These are phyloP conservation scores for Amphiduros pacificus DNA, from an alignment of 2,888 invertebrate genomes.

Conservation along the genomic window DNA sequence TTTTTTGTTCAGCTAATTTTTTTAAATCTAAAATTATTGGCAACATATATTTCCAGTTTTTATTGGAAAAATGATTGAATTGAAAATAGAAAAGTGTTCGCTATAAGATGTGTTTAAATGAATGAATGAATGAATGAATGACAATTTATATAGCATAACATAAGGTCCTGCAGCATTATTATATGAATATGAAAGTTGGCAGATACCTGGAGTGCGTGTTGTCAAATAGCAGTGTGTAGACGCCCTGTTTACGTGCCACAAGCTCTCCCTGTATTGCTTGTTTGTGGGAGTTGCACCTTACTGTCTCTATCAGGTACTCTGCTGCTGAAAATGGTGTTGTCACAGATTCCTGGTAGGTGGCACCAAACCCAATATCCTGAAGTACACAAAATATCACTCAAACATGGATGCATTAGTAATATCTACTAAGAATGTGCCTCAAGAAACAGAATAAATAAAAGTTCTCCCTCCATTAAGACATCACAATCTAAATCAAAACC, in stretches of 20 bases:
- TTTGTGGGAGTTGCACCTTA: constrained; percentile 53
- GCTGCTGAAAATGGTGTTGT: constrained; percentile 29
- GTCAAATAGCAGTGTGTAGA: constrained; percentile 55
- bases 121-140: no score
- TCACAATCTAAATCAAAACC: no score
- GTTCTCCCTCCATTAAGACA: no score
- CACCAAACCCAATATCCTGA: constrained; percentile 53
- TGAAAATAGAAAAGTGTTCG: no score
- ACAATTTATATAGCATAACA: no score
- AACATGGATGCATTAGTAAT: not conserved
- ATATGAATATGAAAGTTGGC: no score
- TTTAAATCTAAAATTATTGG: not conserved
- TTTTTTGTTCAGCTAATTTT: no score
- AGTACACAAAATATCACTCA: not conserved
- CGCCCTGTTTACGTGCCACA: constrained; percentile 46
- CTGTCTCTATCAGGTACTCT: constrained; percentile 43
- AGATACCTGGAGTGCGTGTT: constrained; percentile 52
- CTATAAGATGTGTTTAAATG: not conserved
- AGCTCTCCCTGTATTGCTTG: constrained; percentile 48
- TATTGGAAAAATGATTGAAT: no score
- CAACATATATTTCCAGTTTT: no score
- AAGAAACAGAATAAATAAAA: no score
- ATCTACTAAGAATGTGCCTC: not conserved
- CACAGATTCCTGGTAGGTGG: constrained; percentile 37
- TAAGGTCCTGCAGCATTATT: no score